Base-by-base conservation (phyloP, 2,888 invertebrate species). In the Macrostomum cliftonense region DNA sequence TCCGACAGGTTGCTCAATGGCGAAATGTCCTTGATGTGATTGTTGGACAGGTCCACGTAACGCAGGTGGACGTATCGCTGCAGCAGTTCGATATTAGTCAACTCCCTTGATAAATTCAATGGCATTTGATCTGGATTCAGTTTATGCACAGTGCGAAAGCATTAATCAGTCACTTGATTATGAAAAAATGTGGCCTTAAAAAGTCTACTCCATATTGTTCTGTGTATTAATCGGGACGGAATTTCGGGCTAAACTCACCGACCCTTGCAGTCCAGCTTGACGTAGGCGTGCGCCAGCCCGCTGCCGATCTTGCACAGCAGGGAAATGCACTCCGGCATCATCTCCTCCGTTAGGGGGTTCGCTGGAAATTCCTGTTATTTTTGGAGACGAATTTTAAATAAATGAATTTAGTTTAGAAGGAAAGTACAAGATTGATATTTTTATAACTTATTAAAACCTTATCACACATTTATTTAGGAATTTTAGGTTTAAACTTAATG, bases 281-380 rank as follows among this genome's bases (percentile, higher is more conserved):
- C 65, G 60, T 63, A 68, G 1, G 68, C 67, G 58, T 68, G 68
- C 17, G 64, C 56, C 12, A 69, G 56, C 14, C 68, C 68, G 59
- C 67, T 67, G 12, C 68, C 68, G 36, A 65, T 69, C 55, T 70
- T 68, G 55, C 67, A 67, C 2, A 70, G 55, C 21, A 70, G 52
- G 12, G 68, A 66, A 21, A 63, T 43, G 59, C 56, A 58, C 56
- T 63, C 61, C 37, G 52, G 51, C 7, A 60, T 55, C 40, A 59
- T 53, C 36, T 58, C 61, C 45, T 57, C 55, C 42, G 63, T 61
- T 43, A 70, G 50, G 21, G 61, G 61, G 19, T 60, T 61, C 38
- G 65, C 65, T 49, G 63, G 55, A 28, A 55, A 46, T 45, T 52
- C 48, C 56, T 54, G 16, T 40, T 16, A 11, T 9, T 5, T 5